Percentiles rank a stretch among this genome's conserved stretches.
Evolutionary conservation across 2,797 vertebrate species (phyloP).

Genomic region (Denticeps clupeoides): DNA sequence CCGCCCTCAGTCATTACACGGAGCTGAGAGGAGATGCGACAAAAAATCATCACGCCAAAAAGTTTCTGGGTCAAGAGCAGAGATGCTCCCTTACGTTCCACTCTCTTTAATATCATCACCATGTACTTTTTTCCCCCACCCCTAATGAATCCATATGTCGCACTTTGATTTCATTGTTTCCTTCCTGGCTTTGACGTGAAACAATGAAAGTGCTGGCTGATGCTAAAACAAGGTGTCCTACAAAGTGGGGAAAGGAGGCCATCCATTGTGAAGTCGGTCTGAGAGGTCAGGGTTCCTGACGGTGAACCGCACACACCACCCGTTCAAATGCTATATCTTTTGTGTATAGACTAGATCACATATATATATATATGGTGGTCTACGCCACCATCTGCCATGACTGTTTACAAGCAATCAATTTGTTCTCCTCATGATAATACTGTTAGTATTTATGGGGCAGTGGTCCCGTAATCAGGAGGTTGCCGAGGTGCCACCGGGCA

Average conservation of each 20-base stretch:
- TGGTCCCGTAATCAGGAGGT: no score
- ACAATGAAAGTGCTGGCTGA: constrained; percentile 1
- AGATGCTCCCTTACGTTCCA: not conserved
- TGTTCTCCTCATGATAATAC: no score
- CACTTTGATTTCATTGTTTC: constrained; percentile 2
- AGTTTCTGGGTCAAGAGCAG: not conserved
- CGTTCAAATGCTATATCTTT: no score
- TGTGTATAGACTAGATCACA: no score
- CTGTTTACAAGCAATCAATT: no score
- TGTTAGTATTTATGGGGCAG: no score
- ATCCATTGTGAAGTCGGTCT: not conserved
- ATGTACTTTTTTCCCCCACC: not conserved
- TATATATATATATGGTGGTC: no score
- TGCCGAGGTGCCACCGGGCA: no score
- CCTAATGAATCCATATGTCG: constrained; percentile 3
- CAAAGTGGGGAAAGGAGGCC: constrained; percentile 4
- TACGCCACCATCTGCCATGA: no score
- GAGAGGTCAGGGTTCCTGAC: no score
- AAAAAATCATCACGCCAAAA: not conserved
- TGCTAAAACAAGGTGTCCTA: constrained; percentile 2
- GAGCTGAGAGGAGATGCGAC: not conserved
- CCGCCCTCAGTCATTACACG: constrained; percentile 1
- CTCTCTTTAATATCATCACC: not conserved
- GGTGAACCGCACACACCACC: no score
- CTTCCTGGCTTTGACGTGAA: not conserved